Base-by-base conservation (phyloP, 2,888 invertebrate genomes). In the Sclerodermus sp. region DNA sequence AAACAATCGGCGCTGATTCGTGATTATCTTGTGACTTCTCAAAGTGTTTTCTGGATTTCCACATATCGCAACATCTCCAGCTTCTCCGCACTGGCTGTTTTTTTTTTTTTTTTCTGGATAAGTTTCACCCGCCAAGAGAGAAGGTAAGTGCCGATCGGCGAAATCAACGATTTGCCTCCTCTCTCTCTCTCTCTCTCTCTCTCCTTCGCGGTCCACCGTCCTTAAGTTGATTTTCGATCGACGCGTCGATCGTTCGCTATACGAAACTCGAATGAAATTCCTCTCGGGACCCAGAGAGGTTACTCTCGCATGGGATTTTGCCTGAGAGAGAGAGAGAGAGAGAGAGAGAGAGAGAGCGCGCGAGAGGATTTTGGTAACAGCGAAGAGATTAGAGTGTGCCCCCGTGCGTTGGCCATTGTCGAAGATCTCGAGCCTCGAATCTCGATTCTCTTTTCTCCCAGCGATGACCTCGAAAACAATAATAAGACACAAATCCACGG, bases 71-170 rank as follows among this genome's bases (percentile, higher is more conserved):
- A 5, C 12, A 39, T n/a, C 17, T 9, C 3, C 10, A n/a, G n/a
- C 8, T 34, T 14, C 38, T 37, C 38, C 32, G 45, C 23, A 38
- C 45, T 32, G 17, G 4, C 5, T 16, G 4, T 38, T 16, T 16
- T 13, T 45, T 12, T 9, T 16, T 12, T 38, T 16, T 16, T 13
- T 45, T 60, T 62, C 62, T 52, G 62, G 63, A 62, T 62, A 62
- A 57, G 55, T 45, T 53, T 47, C 51, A 46, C 43, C 53, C 34
- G 51, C 42, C 48, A 50, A 41, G 44, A 9, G 50, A 43, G 51
- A 60, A 62, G 62, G 62, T 62, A 31, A 0, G 62, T 49, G 42
- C 31, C n/a, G n/a, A n/a, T 31, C n/a, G 8, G 9, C 16, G 17
- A 34, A 34, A 32, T 13, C 16, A 37, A 13, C 6, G 13, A 29